phyloP scores from a whole-genome alignment of 2,888 invertebrate species.

The Phyllotreta cruciferae region DNA sequence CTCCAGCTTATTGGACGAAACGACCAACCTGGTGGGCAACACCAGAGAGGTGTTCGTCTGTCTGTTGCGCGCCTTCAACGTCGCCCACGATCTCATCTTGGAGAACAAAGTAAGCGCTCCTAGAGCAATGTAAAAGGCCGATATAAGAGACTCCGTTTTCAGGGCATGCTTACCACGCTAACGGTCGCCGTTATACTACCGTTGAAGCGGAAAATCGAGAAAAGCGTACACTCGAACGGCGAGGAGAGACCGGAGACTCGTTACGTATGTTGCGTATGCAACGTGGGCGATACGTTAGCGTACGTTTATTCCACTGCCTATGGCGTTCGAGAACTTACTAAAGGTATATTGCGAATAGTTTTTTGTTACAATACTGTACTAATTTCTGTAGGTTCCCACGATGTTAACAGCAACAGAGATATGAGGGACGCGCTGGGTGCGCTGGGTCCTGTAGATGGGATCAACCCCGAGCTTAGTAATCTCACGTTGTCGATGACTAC shows the following conservation, averaged over 20 bases:
- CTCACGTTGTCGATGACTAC: slow-evolving; percentile 84
- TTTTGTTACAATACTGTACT: no score
- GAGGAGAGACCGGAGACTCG: slow-evolving; percentile 51
- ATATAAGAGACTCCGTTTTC: slow-evolving; percentile 1
- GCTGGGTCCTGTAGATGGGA: slow-evolving; percentile 85
- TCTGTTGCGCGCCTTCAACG: slow-evolving; percentile 80
- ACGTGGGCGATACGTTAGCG: slow-evolving; percentile 89
- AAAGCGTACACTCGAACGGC: slow-evolving; percentile 27
- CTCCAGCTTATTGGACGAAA: slow-evolving; percentile 34
- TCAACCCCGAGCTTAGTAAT: slow-evolving; percentile 85
- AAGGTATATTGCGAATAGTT: no score
- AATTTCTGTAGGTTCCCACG: slow-evolving; percentile 72
- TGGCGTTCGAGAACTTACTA: slow-evolving; percentile 85
- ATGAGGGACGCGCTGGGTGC: slow-evolving; percentile 91
- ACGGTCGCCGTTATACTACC: slow-evolving; percentile 81
- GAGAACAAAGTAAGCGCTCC: slow-evolving; percentile 70
- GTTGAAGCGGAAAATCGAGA: slow-evolving; percentile 55
- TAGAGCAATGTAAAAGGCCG: slow-evolving; percentile 9
- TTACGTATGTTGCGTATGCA: slow-evolving; percentile 83
- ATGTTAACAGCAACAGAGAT: slow-evolving; percentile 81
- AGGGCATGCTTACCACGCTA: slow-evolving; percentile 80
- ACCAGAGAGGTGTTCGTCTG: slow-evolving; percentile 79
- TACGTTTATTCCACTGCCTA: slow-evolving; percentile 78
- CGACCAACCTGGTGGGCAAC: slow-evolving; percentile 57
- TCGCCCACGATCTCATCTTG: slow-evolving; percentile 84